These are phyloP conservation scores for Enteromius paludinosus DNA, from an alignment of 2,797 vertebrate genomes.

Conservation along the genomic window DNA sequence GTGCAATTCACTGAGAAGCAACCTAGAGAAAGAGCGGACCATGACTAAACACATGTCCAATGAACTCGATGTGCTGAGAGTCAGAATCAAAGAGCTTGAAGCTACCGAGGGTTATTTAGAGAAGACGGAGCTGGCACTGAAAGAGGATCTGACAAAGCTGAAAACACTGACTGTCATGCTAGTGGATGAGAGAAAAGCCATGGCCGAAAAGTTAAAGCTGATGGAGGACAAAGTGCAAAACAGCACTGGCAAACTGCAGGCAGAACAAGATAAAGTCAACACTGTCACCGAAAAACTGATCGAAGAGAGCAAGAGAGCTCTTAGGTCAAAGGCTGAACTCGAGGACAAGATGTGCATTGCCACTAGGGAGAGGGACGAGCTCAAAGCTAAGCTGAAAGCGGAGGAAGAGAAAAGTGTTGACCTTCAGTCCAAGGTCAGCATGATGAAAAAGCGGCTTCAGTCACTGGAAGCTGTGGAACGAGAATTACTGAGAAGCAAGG, in stretches of 20 bases:
- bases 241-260: slow-evolving; percentile 88
- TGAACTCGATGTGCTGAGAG: slow-evolving; percentile 89
- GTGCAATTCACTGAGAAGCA: slow-evolving; percentile 87
- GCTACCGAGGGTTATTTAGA: slow-evolving; percentile 85
- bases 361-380: slow-evolving; percentile 90
- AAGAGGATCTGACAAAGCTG: slow-evolving; percentile 94
- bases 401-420: slow-evolving; percentile 92
- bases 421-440: slow-evolving; percentile 87
- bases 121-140: slow-evolving; percentile 89
- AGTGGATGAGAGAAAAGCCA: slow-evolving; percentile 92
- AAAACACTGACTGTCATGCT: slow-evolving; percentile 97
- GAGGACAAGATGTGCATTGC: slow-evolving; percentile 90
- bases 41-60: slow-evolving; percentile 88
- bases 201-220: slow-evolving; percentile 92
- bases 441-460: slow-evolving; percentile 92
- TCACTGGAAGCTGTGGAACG: slow-evolving; percentile 90
- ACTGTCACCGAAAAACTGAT: slow-evolving; percentile 92
- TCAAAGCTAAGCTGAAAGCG: slow-evolving; percentile 85
- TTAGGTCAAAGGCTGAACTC: slow-evolving; percentile 91
- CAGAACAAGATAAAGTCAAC: slow-evolving; percentile 92
- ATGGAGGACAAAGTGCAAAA: slow-evolving; percentile 92
- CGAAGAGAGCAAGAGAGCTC: slow-evolving; percentile 92
- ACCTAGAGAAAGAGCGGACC: slow-evolving; percentile 90
- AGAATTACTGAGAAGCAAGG: slow-evolving; percentile 88
- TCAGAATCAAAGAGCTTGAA: slow-evolving; percentile 89